These are phyloP conservation scores for Podarcis lilfordi DNA, from an alignment of 2,797 vertebrate species.

Conservation along the genomic window DNA sequence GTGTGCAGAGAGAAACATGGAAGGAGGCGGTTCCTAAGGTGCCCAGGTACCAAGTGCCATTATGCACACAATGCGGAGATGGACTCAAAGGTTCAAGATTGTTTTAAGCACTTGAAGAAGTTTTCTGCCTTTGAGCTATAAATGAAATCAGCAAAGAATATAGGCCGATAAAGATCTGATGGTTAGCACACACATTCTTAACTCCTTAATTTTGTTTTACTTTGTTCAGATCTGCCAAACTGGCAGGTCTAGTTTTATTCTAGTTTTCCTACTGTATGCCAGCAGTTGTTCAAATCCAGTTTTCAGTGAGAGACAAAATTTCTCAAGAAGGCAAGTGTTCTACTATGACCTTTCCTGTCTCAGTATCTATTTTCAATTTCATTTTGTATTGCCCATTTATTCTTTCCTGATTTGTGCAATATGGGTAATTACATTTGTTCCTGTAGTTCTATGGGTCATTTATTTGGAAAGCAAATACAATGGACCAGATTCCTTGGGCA, in stretches of 20 bases:
- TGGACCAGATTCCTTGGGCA: neutral
- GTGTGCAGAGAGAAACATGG: too few species aligned
- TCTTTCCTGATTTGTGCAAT: neutral
- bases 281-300: neutral
- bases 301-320: neutral
- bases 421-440: neutral
- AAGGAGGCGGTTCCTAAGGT: too few species aligned
- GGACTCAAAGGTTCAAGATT: neutral
- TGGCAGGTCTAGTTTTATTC: neutral
- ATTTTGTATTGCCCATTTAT: neutral
- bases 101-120: constrained; percentile 8
- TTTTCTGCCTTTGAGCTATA: constrained; percentile 16
- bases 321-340: too few species aligned
- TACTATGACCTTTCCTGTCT: neutral
- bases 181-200: constrained; percentile 7
- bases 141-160: neutral
- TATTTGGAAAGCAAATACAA: neutral
- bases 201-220: neutral
- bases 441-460: neutral
- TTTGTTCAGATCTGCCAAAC: neutral
- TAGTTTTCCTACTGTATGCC: neutral
- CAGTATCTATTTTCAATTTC: neutral
- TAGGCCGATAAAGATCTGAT: neutral
- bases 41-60: too few species aligned
- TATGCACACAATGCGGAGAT: too few species aligned